phyloP scores from a whole-genome alignment of 2,113 vertebrate genomes.

The Azemiops feae region DNA sequence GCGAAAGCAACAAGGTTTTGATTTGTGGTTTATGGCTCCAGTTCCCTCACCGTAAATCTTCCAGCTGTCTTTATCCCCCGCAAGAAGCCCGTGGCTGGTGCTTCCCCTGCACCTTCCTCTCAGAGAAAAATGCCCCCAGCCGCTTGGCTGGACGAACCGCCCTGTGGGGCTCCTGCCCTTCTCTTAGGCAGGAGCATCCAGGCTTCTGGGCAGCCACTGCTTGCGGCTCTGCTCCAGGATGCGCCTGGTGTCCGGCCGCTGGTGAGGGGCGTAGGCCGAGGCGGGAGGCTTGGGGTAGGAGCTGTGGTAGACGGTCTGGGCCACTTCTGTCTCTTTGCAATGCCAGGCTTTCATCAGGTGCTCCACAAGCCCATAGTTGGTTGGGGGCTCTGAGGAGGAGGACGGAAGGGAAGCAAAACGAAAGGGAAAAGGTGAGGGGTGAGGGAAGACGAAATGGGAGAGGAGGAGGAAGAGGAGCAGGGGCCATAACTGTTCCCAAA shows the following conservation, averaged over 20 bases:
- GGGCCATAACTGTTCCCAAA: not conserved
- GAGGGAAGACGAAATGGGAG: not conserved
- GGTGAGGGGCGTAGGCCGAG: conserved; percentile 29
- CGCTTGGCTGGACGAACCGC: too few relatives aligned
- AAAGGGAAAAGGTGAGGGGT: not conserved
- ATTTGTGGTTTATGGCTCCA: too few relatives aligned
- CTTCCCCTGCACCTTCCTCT: too few relatives aligned
- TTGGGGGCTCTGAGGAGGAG: conserved; percentile 70
- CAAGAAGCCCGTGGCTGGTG: too few relatives aligned
- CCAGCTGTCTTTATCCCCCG: too few relatives aligned
- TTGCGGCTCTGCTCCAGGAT: rapidly evolving
- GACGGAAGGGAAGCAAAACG: not conserved
- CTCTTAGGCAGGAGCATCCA: not conserved
- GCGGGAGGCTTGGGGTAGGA: conserved; percentile 37
- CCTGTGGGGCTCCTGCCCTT: not conserved
- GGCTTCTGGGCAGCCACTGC: not conserved
- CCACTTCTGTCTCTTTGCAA: not conserved
- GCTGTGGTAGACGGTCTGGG: conserved; percentile 38
- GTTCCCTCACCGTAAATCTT: too few relatives aligned
- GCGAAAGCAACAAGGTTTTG: too few relatives aligned
- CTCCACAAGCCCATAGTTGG: conserved; percentile 69
- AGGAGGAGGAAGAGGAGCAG: not conserved
- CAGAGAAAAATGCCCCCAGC: too few relatives aligned
- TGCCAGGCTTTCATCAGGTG: conserved; percentile 55
- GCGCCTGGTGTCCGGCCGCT: not conserved